Conservation (phyloP, 2,888 invertebrate species). For the Lypha dubia region DNA sequence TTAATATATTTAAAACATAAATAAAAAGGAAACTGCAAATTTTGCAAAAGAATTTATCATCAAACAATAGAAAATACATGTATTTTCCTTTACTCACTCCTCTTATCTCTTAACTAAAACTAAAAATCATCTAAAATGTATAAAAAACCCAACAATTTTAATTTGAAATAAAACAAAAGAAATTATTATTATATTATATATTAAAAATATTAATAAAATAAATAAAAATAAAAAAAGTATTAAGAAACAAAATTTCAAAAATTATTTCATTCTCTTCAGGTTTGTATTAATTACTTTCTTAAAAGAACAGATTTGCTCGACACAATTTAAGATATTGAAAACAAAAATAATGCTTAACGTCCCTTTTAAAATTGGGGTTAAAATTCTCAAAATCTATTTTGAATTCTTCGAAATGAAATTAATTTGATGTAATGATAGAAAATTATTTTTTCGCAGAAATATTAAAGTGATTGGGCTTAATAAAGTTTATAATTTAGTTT, state of each 20-base stretch:
- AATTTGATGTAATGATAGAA: too few relatives aligned
- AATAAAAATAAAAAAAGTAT: conserved; percentile 66
- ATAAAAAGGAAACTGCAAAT: conserved; percentile 50
- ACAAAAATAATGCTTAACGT: too few relatives aligned
- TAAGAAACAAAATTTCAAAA: conserved; percentile 49
- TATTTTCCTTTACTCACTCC: conserved; percentile 65
- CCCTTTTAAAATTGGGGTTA: too few relatives aligned
- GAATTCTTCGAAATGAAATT: too few relatives aligned
- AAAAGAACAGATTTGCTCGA: too few relatives aligned
- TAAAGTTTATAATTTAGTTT: too few relatives aligned
- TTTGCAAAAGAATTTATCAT: conserved; percentile 76
- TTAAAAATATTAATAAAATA: conserved; percentile 70
- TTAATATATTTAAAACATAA: conserved; percentile 47
- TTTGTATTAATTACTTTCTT: not conserved
- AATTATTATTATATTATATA: conserved; percentile 68
- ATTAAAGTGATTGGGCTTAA: too few relatives aligned
- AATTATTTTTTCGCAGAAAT: too few relatives aligned
- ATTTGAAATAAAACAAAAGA: conserved; percentile 64
- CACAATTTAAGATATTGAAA: too few relatives aligned
- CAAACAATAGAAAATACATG: conserved; percentile 65
- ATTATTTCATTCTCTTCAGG: not conserved
- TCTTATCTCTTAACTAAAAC: conserved; percentile 36
- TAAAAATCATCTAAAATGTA: conserved; percentile 69
- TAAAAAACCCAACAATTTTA: conserved; percentile 70
- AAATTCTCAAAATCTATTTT: too few relatives aligned